Evolutionary conservation across 2,797 vertebrate genomes (phyloP), one percentile per base, ranked within the genome.

Genomic region (Siniperca obscura): DNA sequence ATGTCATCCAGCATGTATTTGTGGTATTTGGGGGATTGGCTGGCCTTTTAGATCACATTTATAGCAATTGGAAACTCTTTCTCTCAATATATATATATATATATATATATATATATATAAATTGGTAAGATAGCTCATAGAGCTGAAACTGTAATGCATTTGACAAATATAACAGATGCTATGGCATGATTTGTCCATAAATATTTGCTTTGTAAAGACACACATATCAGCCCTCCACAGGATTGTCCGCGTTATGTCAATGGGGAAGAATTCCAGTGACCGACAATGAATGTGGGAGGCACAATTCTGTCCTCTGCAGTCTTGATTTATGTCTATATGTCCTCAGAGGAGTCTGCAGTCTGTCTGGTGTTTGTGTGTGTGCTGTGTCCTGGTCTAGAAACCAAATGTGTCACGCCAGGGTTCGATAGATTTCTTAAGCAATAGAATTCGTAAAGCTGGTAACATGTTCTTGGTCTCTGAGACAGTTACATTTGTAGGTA

Each of bases 311-410:
- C 38, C 64, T 66, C 60, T 74, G 36, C 68, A 76, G 64, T 34
- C 65, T 42, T 82, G 71, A 83, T 87, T 85, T 78, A 78, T 57
- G 57, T 9, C 38, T 61, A 13, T 55, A 19, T 73, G 68, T 88
- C 69, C 52, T 74, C 64, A 59, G 67, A 78, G 59, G 86, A 88
- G 78, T 72, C 75, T 87, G 69, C 40, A 66, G 77, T 80, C 42
- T 66, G 69, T 78, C 64, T 80, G 70, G 50, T 68, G 67, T 44
- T 1, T 34, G 42, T 52, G 38, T 69, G 12, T 71, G 65, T 57
- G 61, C 13, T 55, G 34, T 76, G 36, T 57, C 36, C 34, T 55
- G 27, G 52, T 70, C 42, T 50, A 55, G 25, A 69, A 64, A 59
- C 12, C 9, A 74, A 59, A 52, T 38, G 57, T 78, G 50, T 77